Evolutionary conservation across 2,113 vertebrate species (phyloP).

Genomic region (Balaeniceps rex): DNA sequence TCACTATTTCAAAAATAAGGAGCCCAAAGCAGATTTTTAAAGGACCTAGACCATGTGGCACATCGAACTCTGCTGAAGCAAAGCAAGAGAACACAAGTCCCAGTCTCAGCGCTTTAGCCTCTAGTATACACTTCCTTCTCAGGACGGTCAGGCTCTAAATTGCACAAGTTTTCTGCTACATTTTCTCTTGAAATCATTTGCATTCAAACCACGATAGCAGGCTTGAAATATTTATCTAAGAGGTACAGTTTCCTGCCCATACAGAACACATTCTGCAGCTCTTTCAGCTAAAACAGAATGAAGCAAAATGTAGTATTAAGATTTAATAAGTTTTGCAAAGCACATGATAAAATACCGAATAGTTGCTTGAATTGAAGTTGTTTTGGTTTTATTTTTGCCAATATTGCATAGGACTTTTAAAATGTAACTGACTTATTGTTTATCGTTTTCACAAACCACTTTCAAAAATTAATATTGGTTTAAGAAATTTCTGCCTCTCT

Average conservation of each 20-base stretch:
- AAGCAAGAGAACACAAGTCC: neutral
- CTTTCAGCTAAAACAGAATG: neutral
- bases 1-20: neutral
- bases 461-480: neutral
- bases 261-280: neutral
- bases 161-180: neutral
- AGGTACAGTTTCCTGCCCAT: neutral
- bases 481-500: neutral
- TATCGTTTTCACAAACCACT: neutral
- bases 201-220: neutral
- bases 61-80: neutral
- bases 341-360: neutral
- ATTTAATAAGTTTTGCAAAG: neutral
- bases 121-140: neutral
- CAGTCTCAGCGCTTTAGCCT: neutral
- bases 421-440: neutral
- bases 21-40: neutral
- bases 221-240: neutral
- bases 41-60: neutral
- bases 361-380: neutral
- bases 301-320: neutral
- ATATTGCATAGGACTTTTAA: neutral
- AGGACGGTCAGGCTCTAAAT: neutral
- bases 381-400: neutral
- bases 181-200: neutral